These are phyloP conservation scores for Perca fluviatilis DNA, from an alignment of 2,113 vertebrate genomes.

Conservation along the genomic window DNA sequence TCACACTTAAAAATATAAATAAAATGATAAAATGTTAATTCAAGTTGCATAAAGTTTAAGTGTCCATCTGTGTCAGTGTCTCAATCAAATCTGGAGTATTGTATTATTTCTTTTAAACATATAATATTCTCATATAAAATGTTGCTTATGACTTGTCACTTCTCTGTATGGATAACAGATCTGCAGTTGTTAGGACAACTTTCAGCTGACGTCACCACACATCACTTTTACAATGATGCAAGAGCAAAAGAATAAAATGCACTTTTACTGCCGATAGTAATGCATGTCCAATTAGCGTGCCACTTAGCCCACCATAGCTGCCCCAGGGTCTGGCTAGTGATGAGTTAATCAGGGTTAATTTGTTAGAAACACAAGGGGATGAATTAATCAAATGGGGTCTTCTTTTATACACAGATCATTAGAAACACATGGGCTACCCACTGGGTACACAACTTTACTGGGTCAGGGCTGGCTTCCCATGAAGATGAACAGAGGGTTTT, in stretches of 20 bases:
- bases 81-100: neutral
- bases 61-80: constrained; percentile 18
- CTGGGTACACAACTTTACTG: constrained; percentile 63
- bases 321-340: constrained; percentile 59
- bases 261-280: constrained; percentile 39
- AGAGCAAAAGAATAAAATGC: constrained; percentile 23
- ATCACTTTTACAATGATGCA: constrained; percentile 22
- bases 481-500: constrained; percentile 67
- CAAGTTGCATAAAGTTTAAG: constrained; percentile 23
- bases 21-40: constrained; percentile 4
- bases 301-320: constrained; percentile 51
- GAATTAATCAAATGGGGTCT: constrained; percentile 72
- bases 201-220: constrained; percentile 7
- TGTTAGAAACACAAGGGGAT: constrained; percentile 74
- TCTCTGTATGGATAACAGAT: neutral
- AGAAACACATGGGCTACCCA: constrained; percentile 70
- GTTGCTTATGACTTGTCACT: neutral
- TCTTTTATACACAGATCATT: constrained; percentile 74
- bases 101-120: constrained; percentile 4
- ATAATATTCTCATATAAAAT: neutral
- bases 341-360: constrained; percentile 81
- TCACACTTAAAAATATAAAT: constrained; percentile 20
- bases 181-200: neutral
- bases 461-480: constrained; percentile 75
- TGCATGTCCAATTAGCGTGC: constrained; percentile 69